Evolutionary conservation across 2,888 invertebrate genomes (phyloP).

Genomic region (Disparrhopalites patrizii): DNA sequence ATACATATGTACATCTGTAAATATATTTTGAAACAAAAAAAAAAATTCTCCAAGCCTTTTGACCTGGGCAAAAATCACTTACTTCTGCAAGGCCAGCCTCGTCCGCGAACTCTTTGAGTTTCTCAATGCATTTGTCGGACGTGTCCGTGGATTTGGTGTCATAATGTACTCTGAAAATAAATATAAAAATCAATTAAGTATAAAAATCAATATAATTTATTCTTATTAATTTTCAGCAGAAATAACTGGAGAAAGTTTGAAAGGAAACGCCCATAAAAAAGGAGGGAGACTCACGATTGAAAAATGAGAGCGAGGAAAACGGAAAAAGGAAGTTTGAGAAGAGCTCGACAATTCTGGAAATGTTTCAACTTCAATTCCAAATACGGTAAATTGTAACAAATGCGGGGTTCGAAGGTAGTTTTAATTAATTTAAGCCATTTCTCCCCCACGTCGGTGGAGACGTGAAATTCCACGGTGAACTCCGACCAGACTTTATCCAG

Average conservation of each 20-base stretch:
- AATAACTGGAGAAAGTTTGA: neutral
- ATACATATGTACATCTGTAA: no score
- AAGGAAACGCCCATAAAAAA: neutral
- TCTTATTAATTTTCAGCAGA: neutral
- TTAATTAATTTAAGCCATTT: slow-evolving; percentile 18
- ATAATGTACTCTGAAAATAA: slow-evolving; percentile 56
- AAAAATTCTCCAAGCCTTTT: neutral
- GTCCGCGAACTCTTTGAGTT: slow-evolving; percentile 56
- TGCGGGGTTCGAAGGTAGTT: slow-evolving; percentile 5
- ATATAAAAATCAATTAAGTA: no score
- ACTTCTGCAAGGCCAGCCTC: slow-evolving; percentile 56
- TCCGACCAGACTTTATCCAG: slow-evolving; percentile 10
- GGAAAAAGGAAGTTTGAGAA: slow-evolving; percentile 54
- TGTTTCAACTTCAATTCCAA: slow-evolving; percentile 55
- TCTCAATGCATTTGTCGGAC: slow-evolving; percentile 57
- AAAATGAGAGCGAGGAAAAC: slow-evolving; percentile 58
- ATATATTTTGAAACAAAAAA: neutral
- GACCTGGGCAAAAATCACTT: slow-evolving; percentile 35
- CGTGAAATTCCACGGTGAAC: neutral
- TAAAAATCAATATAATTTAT: no score
- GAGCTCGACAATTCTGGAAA: slow-evolving; percentile 53
- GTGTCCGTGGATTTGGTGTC: slow-evolving; percentile 58
- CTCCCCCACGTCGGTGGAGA: neutral
- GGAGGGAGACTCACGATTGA: slow-evolving; percentile 56
- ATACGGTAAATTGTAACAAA: slow-evolving; percentile 54